Conservation (phyloP, 2,888 invertebrate species). For the Sminthurides aquaticus region DNA sequence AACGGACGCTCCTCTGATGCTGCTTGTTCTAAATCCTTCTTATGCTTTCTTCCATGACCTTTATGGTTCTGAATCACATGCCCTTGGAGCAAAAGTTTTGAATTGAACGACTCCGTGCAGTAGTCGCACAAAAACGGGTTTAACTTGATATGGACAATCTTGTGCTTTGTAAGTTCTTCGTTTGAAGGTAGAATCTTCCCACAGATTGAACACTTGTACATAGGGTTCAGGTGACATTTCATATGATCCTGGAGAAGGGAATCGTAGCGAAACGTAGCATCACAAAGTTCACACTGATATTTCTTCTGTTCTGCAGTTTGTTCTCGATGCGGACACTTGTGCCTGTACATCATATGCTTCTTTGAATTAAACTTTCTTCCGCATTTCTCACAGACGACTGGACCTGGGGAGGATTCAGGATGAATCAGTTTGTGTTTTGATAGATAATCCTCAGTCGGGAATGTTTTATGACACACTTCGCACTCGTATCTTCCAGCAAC, state of each 20-base stretch:
- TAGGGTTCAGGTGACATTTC: neutral
- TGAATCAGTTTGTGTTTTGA: neutral
- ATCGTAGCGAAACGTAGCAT: neutral
- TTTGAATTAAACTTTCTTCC: neutral
- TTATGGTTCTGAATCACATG: neutral
- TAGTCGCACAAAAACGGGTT: constrained; percentile 2
- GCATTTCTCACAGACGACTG: neutral
- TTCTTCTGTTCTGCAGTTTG: neutral
- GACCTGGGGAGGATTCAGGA: neutral
- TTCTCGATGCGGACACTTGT: neutral
- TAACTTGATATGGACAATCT: neutral
- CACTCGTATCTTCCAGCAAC: neutral
- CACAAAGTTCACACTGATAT: neutral
- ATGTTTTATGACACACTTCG: neutral
- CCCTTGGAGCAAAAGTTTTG: neutral
- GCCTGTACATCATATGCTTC: neutral
- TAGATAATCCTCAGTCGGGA: constrained; percentile 1
- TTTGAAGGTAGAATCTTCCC: neutral
- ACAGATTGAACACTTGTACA: neutral
- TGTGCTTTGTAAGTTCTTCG: neutral
- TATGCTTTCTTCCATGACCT: neutral
- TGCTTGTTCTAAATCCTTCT: neutral
- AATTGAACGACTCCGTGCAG: constrained; percentile 1
- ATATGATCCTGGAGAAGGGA: constrained; percentile 1
- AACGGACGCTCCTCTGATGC: neutral